phyloP scores from a whole-genome alignment of 2,113 vertebrate genomes.

The Elanus axillaris region DNA sequence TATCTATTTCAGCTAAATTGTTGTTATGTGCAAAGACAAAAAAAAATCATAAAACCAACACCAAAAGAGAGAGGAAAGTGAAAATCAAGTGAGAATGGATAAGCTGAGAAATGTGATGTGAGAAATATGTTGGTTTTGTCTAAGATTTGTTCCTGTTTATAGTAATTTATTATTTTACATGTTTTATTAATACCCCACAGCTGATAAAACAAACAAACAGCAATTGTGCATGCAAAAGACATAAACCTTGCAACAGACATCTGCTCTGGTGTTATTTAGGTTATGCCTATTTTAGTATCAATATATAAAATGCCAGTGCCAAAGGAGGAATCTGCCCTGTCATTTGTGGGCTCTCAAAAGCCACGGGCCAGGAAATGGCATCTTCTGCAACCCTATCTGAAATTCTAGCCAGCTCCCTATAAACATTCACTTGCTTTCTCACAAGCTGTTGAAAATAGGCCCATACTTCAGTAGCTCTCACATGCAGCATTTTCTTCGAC shows the following conservation, averaged over 20 bases:
- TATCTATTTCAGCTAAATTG: not conserved
- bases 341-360: not conserved
- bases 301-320: not conserved
- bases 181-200: not conserved
- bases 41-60: not conserved
- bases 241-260: not conserved
- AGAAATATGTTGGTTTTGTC: not conserved
- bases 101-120: not conserved
- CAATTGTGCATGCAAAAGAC: not conserved
- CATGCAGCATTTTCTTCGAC: not conserved
- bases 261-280: not conserved
- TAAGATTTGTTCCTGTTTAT: not conserved
- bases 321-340: not conserved
- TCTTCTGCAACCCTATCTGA: not conserved
- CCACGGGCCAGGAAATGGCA: not conserved
- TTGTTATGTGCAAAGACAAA: not conserved
- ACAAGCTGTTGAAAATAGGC: not conserved
- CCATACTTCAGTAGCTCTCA: not conserved
- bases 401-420: not conserved
- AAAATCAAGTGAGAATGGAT: not conserved
- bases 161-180: not conserved
- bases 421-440: not conserved
- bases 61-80: not conserved
- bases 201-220: not conserved
- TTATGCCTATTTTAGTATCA: not conserved